Percentiles rank a stretch among this genome's conserved stretches.
phyloP scores from a whole-genome alignment of 2,797 vertebrate genomes.

The Dallia pectoralis region DNA sequence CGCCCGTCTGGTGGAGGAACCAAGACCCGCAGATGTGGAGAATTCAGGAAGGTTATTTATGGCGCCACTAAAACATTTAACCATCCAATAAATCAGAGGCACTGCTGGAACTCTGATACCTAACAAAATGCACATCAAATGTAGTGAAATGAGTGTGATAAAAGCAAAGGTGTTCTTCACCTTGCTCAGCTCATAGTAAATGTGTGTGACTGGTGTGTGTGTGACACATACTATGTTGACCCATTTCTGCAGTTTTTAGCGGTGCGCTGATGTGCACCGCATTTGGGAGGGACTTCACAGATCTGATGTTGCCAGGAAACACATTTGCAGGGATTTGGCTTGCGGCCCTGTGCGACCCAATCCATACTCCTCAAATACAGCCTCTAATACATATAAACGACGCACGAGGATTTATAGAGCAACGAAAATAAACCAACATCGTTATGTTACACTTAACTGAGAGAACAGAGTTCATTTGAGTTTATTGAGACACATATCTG shows the following conservation, averaged over 20 bases:
- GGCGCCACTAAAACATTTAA: neutral
- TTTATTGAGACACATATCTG: no score
- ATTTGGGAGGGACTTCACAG: neutral
- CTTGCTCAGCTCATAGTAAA: neutral
- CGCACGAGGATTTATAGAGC: neutral
- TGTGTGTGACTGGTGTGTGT: neutral
- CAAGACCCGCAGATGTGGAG: no score
- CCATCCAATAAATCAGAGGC: neutral
- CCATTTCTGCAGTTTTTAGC: neutral
- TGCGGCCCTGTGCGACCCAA: no score
- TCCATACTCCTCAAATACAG: no score
- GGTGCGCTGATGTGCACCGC: neutral
- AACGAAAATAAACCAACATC: neutral
- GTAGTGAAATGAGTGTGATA: neutral
- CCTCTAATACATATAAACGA: no score
- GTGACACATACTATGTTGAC: no score
- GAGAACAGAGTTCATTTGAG: neutral
- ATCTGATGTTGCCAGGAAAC: neutral
- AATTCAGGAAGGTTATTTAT: neutral
- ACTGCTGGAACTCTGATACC: neutral
- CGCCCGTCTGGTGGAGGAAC: no score
- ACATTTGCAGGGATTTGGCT: neutral
- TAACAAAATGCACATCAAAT: conserved; percentile 3
- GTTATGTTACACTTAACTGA: neutral
- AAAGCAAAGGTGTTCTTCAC: neutral